A percentile compares a stretch with the other conserved stretches of the same genome.
Evolutionary conservation across 2,797 vertebrate genomes (phyloP).

Genomic region (Poecilia wingei): DNA sequence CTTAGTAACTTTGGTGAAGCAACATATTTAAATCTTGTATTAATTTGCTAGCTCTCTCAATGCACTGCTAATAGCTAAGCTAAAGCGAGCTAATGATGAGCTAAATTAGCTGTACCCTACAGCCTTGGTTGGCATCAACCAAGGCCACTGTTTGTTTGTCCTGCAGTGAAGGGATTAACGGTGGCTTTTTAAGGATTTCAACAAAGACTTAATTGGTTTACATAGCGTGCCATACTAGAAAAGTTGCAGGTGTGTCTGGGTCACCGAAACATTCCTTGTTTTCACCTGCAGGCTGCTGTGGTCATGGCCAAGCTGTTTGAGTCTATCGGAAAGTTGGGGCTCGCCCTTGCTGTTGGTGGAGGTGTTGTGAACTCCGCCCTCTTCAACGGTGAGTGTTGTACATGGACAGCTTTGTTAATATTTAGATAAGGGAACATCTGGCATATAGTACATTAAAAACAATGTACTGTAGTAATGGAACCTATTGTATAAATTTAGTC

Average conservation of each 20-base stretch:
- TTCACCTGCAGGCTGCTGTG: constrained; percentile 39
- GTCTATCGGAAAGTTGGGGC: constrained; percentile 91
- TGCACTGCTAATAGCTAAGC: constrained; percentile 1
- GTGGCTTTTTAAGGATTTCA: neutral
- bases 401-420: neutral
- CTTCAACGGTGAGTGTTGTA: constrained; percentile 88
- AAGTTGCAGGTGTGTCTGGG: neutral
- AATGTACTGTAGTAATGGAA: neutral
- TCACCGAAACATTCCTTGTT: neutral
- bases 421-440: neutral
- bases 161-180: constrained; percentile 6
- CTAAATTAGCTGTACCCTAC: constrained; percentile 44
- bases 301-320: constrained; percentile 91
- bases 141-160: constrained; percentile 49
- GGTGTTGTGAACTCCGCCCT: constrained; percentile 95
- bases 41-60: neutral
- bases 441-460: neutral
- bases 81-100: constrained; percentile 27
- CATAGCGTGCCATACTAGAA: too few species aligned
- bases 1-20: rapidly evolving
- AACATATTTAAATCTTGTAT: neutral
- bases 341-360: constrained; percentile 90
- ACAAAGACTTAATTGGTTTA: neutral
- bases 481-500: neutral
- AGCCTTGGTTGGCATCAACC: constrained; percentile 39